These are phyloP conservation scores for Sitodiplosis mosellana DNA, from an alignment of 1,140 invertebrate genomes.

Conservation along the genomic window DNA sequence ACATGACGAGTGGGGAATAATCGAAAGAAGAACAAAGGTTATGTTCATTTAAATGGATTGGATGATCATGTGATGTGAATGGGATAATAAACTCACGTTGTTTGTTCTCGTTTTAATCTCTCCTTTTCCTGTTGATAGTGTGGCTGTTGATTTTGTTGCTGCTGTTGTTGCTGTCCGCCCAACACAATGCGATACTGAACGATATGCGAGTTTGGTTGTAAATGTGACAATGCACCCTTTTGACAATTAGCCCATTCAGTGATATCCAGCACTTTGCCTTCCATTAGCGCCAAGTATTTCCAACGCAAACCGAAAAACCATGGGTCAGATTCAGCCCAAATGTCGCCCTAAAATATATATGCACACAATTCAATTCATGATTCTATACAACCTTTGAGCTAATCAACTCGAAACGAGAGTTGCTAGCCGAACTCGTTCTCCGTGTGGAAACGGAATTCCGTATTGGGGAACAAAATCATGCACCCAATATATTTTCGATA, in stretches of 20 bases:
- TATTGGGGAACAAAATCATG: background rate
- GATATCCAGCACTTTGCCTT: constrained; percentile 82
- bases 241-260: constrained; percentile 92
- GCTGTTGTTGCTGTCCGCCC: constrained; percentile 37
- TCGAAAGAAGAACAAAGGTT: background rate
- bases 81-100: constrained; percentile 2
- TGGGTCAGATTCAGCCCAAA: constrained; percentile 84
- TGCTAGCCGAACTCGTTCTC: too few species aligned
- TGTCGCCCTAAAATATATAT: constrained; percentile 78
- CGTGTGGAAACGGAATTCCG: background rate
- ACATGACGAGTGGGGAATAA: too few species aligned
- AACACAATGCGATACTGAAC: constrained; percentile 84
- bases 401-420: constrained; percentile 4
- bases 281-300: constrained; percentile 94
- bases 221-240: constrained; percentile 58
- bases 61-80: background rate
- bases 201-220: constrained; percentile 71
- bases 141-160: constrained; percentile 22
- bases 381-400: too few species aligned
- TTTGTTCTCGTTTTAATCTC: constrained; percentile 6
- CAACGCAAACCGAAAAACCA: constrained; percentile 70
- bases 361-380: too few species aligned
- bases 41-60: background rate
- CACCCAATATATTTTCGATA: constrained; percentile 2
- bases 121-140: constrained; percentile 16